phyloP scores from a whole-genome alignment of 2,113 vertebrate species.

The Ploceus nigricollis region DNA sequence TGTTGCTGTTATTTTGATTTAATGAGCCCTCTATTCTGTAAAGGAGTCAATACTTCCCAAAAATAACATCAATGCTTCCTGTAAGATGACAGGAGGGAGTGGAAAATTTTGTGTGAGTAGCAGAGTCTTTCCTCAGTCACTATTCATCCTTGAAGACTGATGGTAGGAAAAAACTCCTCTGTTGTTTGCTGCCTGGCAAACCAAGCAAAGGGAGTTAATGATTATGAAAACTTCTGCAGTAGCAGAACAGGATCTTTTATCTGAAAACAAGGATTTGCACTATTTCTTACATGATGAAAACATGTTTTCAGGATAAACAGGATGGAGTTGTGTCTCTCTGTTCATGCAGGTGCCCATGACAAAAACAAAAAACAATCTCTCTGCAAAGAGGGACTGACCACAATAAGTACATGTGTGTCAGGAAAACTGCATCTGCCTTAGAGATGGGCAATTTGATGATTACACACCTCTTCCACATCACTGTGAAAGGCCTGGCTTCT shows the following conservation, averaged over 20 bases:
- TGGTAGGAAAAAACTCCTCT: not conserved
- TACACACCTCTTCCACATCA: not conserved
- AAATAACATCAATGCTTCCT: not conserved
- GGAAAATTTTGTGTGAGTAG: not conserved
- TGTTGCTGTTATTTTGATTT: slow-evolving; percentile 41
- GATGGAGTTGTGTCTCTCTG: not conserved
- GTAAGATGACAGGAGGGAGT: not conserved
- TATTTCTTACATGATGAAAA: not conserved
- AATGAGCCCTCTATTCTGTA: slow-evolving; percentile 28
- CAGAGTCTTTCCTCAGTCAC: not conserved
- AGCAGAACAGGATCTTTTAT: not conserved
- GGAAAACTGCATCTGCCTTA: not conserved
- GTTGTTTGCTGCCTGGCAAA: not conserved
- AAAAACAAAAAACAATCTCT: not conserved
- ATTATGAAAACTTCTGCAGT: not conserved
- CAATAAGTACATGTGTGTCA: not conserved
- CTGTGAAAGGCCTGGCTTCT: not conserved
- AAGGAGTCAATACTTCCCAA: slow-evolving; percentile 11
- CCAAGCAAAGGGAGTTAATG: not conserved
- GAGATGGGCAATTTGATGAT: not conserved
- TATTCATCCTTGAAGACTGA: not conserved
- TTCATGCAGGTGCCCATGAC: not conserved
- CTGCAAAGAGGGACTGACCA: not conserved
- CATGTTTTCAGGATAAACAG: not conserved
- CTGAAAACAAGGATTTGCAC: not conserved